Percentiles rank a stretch among this genome's conserved stretches.
Conservation (phyloP, 2,888 invertebrate species). For the Harpalus rubripes region DNA sequence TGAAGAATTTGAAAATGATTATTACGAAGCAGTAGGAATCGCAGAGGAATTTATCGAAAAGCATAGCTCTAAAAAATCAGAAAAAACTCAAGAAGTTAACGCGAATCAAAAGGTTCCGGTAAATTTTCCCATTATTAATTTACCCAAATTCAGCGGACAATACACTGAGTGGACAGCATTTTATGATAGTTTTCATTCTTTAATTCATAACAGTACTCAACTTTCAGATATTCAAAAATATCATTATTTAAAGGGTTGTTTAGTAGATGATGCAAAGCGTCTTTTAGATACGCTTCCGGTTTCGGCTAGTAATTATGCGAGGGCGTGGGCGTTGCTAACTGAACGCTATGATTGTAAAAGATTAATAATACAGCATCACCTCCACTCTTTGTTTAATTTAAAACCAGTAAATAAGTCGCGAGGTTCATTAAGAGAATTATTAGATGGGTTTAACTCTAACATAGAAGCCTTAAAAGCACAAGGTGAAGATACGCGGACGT, state of each 20-base stretch:
- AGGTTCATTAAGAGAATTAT: constrained; percentile 46
- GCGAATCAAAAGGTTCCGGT: background rate
- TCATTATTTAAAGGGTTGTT: constrained; percentile 3
- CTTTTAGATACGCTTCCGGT: constrained; percentile 5
- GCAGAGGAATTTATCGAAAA: background rate
- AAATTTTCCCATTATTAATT: background rate
- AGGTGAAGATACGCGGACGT: constrained; percentile 1
- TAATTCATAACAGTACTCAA: constrained; percentile 16
- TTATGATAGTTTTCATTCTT: constrained; percentile 18
- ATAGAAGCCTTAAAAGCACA: constrained; percentile 16
- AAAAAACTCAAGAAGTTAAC: background rate
- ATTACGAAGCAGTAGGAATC: background rate
- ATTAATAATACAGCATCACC: constrained; percentile 23
- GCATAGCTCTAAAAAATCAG: background rate
- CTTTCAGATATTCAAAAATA: constrained; percentile 37
- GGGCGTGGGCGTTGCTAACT: constrained; percentile 12
- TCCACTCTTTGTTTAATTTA: constrained; percentile 2
- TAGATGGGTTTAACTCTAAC: constrained; percentile 47
- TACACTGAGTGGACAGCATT: constrained; percentile 24
- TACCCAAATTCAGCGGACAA: constrained; percentile 10
- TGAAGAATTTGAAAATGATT: background rate
- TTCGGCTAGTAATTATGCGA: constrained; percentile 11
- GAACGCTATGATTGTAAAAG: constrained; percentile 34
- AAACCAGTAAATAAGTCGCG: constrained; percentile 8
- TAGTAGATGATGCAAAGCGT: background rate